Base-by-base conservation (phyloP, 1,140 invertebrate genomes). In the Delia radicum region DNA sequence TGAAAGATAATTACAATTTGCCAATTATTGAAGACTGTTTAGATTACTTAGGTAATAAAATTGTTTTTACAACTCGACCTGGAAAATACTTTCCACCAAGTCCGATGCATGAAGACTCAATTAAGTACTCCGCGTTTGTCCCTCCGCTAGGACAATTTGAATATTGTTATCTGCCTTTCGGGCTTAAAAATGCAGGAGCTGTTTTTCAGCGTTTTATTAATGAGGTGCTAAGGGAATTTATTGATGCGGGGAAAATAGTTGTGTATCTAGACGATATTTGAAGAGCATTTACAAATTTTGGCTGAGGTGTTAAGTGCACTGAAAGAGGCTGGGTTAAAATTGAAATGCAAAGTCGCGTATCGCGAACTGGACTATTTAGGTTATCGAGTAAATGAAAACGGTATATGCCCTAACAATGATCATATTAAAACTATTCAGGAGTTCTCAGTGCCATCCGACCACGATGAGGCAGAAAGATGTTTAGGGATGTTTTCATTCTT, bases 401-500 rank as follows among this genome's bases (percentile, higher is more conserved):
- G 69, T 13, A 73, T 73, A 18, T 2, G 31, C 13, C 69, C 69
- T 24, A 24, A 28, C 15, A 37, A 42, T 27, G 31, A 15, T 13
- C 29, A 73, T 24, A 26, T 42, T 10, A 46, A 10, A 13, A 12
- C 69, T 3, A 73, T 73, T 12, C 13, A 26, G 12, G 18, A 42
- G n/a, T 72, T 42, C 18, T 33, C 69, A 7, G 12, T 37, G 8
- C 69, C 69, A 12, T 42, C 4, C 1, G 31, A 37, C 15, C n/a
- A 18, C 8, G 15, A 31, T 13, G 69, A 42, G 15, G 37, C 48
- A 15, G 13, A 73, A 21, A 0, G 27, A 12, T 73, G 28, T 46
- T 27, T 73, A 42, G 69, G 69, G 15, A 13, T 73, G 13, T 73
- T 28, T 73, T 73, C 69, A 10, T 73, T 26, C 26, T 73, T 73